Evolutionary conservation across 2,113 vertebrate genomes (phyloP).

Genomic region (Perccottus glenii): DNA sequence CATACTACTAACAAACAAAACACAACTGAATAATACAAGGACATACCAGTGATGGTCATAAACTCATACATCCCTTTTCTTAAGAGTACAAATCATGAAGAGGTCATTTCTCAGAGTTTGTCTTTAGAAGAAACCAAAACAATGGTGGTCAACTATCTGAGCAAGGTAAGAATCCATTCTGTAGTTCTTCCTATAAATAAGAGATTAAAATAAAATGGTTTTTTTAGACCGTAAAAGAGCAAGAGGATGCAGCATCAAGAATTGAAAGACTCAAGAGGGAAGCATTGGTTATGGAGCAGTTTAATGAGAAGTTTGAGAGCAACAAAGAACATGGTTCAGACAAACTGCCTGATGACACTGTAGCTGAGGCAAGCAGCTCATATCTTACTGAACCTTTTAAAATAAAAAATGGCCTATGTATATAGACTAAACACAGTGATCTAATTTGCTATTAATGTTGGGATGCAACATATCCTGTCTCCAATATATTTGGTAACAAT

Average conservation of each 20-base stretch:
- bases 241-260: slow-evolving; percentile 76
- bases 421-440: too few relatives aligned
- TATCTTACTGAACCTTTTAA: background rate
- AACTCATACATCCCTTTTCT: slow-evolving; percentile 28
- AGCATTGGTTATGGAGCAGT: slow-evolving; percentile 61
- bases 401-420: background rate
- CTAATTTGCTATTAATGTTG: too few relatives aligned
- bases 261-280: slow-evolving; percentile 81
- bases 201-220: background rate
- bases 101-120: slow-evolving; percentile 88
- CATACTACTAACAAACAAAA: too few relatives aligned
- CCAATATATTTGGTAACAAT: background rate
- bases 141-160: slow-evolving; percentile 89
- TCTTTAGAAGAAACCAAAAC: slow-evolving; percentile 85
- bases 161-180: slow-evolving; percentile 82
- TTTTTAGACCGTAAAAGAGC: slow-evolving; percentile 73
- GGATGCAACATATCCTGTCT: too few relatives aligned
- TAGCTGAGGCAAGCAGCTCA: slow-evolving; percentile 75
- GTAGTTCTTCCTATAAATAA: background rate
- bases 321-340: slow-evolving; percentile 11
- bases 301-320: slow-evolving; percentile 48
- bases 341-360: slow-evolving; percentile 8
- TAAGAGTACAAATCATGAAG: slow-evolving; percentile 91
- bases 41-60: background rate
- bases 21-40: background rate